Evolutionary conservation across 2,888 invertebrate genomes (phyloP).

Genomic region (Eretmocerus hayati): DNA sequence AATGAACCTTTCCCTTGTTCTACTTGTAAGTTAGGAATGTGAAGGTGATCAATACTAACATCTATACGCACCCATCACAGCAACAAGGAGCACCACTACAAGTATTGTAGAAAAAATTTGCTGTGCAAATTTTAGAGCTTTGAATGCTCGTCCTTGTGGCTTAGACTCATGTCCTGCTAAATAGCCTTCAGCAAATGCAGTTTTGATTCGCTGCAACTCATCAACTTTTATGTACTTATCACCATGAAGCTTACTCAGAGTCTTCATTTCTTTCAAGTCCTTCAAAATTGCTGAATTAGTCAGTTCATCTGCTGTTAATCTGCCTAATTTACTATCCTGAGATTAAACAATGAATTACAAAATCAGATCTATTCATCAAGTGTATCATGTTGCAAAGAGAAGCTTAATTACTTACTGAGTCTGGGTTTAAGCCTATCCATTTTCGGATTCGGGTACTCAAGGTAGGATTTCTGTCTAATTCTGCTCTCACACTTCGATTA

Average conservation of each 20-base stretch:
- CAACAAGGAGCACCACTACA: slow-evolving; percentile 67
- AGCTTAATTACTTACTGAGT: slow-evolving; percentile 26
- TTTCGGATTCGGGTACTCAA: slow-evolving; percentile 32
- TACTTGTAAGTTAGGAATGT: too few relatives aligned
- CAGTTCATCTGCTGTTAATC: slow-evolving; percentile 6
- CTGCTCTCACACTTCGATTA: slow-evolving; percentile 63
- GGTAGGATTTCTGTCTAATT: slow-evolving; percentile 65
- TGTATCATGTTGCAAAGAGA: too few relatives aligned
- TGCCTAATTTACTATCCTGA: slow-evolving; percentile 27
- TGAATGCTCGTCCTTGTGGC: slow-evolving; percentile 37
- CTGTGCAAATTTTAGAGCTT: slow-evolving; percentile 65
- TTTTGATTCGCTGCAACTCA: slow-evolving; percentile 70
- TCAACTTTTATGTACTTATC: slow-evolving; percentile 48
- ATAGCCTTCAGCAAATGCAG: slow-evolving; percentile 90
- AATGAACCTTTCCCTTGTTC: too few relatives aligned
- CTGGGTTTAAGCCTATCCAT: slow-evolving; percentile 28
- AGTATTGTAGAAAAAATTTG: slow-evolving; percentile 54
- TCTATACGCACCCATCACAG: slow-evolving; percentile 47
- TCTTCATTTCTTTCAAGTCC: slow-evolving; percentile 37
- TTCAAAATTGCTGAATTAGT: slow-evolving; percentile 6
- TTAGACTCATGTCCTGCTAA: slow-evolving; percentile 58
- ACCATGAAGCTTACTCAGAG: slow-evolving; percentile 51
- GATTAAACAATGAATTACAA: slow-evolving; percentile 4
- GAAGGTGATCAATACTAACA: slow-evolving; percentile 30
- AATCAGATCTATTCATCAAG: too few relatives aligned